Percentiles rank a stretch among this genome's conserved stretches.
Conservation (phyloP, 1,140 invertebrate species). For the Drosophila nebulosa region DNA sequence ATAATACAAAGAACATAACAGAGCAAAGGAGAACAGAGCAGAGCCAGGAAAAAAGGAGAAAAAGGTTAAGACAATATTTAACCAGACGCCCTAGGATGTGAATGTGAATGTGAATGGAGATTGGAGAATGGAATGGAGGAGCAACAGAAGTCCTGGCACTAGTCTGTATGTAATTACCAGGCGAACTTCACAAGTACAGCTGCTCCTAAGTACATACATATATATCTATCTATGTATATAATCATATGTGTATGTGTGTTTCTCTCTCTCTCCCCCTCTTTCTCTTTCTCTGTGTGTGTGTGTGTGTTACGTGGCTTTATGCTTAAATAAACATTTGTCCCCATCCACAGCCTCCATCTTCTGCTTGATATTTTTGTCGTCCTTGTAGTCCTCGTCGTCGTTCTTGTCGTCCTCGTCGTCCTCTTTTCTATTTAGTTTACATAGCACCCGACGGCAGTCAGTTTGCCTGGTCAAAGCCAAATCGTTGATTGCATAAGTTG, state of each 20-base stretch:
- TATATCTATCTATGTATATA: not conserved
- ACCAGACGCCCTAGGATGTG: slow-evolving; percentile 41
- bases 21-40: slow-evolving; percentile 7
- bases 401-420: slow-evolving; percentile 3
- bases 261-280: not conserved
- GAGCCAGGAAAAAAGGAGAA: slow-evolving; percentile 42
- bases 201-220: slow-evolving; percentile 63
- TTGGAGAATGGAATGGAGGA: not conserved
- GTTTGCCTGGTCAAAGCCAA: slow-evolving; percentile 72
- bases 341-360: not conserved
- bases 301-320: slow-evolving; percentile 66
- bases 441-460: slow-evolving; percentile 65
- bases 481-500: slow-evolving; percentile 79
- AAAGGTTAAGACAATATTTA: slow-evolving; percentile 78
- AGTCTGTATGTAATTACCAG: slow-evolving; percentile 74
- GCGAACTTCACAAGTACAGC: slow-evolving; percentile 64
- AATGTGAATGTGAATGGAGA: not conserved
- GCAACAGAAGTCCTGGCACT: slow-evolving; percentile 22
- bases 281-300: not conserved
- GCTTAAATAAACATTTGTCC: slow-evolving; percentile 77
- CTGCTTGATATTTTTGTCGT: not conserved
- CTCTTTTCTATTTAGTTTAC: slow-evolving; percentile 58
- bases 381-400: slow-evolving; percentile 1
- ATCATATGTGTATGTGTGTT: slow-evolving; percentile 10
- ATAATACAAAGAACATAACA: slow-evolving; percentile 64